phyloP scores from a whole-genome alignment of 2,113 vertebrate species.

The Heliornis fulica region DNA sequence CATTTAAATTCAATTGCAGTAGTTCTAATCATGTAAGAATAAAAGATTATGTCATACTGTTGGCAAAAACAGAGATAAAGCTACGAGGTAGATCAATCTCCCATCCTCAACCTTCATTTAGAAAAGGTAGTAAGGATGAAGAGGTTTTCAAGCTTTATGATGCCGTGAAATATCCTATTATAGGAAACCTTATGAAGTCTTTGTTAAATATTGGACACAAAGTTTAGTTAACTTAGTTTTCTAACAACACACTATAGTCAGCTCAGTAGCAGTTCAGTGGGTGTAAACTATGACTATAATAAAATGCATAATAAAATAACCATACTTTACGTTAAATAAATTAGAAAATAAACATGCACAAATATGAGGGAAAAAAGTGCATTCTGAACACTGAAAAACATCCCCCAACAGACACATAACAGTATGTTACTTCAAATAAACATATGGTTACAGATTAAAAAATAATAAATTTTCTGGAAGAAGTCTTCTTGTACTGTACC shows the following conservation, averaged over 20 bases:
- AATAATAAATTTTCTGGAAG: not conserved
- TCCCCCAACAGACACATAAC: not conserved
- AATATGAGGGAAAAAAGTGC: not conserved
- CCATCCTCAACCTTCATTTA: not conserved
- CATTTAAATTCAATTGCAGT: not conserved
- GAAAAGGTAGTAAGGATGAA: not conserved
- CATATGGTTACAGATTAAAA: not conserved
- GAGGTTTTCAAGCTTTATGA: not conserved
- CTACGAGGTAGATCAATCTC: not conserved
- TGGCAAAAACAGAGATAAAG: not conserved
- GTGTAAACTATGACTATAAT: not conserved
- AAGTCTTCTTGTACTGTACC: not conserved
- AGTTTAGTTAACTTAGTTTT: not conserved
- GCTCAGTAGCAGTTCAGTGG: not conserved
- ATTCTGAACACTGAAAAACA: not conserved
- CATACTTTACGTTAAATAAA: not conserved
- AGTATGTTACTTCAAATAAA: not conserved
- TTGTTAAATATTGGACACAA: not conserved
- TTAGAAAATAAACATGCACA: not conserved
- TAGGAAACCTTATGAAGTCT: not conserved
- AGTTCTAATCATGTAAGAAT: not conserved
- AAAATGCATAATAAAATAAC: not conserved
- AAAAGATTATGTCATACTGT: not conserved
- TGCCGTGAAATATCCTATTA: not conserved
- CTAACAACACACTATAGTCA: not conserved